Percentiles rank a stretch among this genome's conserved stretches.
Evolutionary conservation across 2,888 invertebrate genomes (phyloP).

Genomic region (Tryphoninae sp.): DNA sequence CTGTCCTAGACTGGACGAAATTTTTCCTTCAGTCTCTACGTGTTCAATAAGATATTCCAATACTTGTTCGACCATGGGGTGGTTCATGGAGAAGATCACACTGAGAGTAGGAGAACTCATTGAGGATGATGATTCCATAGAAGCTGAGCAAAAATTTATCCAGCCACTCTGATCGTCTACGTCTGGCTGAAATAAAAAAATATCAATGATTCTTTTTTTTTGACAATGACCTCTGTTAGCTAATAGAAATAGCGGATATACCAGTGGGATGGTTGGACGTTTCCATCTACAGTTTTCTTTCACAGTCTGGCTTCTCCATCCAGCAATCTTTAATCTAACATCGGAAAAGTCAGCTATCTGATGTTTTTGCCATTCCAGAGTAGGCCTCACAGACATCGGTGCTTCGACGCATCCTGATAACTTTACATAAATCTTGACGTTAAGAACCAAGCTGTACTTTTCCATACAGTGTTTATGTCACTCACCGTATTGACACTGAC

Average conservation of each 20-base stretch:
- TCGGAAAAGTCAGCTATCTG: conserved; percentile 87
- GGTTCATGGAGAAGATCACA: conserved; percentile 81
- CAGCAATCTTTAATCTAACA: conserved; percentile 83
- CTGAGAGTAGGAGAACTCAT: conserved; percentile 70
- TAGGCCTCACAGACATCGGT: conserved; percentile 81
- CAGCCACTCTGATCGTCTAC: conserved; percentile 81
- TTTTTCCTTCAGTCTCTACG: conserved; percentile 80
- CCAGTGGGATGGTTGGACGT: conserved; percentile 49
- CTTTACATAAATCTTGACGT: conserved; percentile 71
- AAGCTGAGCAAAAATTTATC: conserved; percentile 81
- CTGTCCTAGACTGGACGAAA: conserved; percentile 83
- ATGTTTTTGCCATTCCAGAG: conserved; percentile 86
- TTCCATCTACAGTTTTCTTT: conserved; percentile 66
- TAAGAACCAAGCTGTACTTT: not conserved
- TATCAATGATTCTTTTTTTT: conserved; percentile 4
- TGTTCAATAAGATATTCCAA: conserved; percentile 82
- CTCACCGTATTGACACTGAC: conserved; percentile 71
- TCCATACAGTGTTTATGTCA: conserved; percentile 27
- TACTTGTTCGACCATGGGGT: conserved; percentile 81
- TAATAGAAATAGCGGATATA: conserved; percentile 33
- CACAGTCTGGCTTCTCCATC: conserved; percentile 72
- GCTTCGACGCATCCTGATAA: conserved; percentile 81
- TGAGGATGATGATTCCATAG: conserved; percentile 6
- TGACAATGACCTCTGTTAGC: conserved; percentile 25
- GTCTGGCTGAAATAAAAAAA: conserved; percentile 78